These are phyloP conservation scores for Ganaspis sp. DNA, from an alignment of 1,140 invertebrate species.

Conservation along the genomic window DNA sequence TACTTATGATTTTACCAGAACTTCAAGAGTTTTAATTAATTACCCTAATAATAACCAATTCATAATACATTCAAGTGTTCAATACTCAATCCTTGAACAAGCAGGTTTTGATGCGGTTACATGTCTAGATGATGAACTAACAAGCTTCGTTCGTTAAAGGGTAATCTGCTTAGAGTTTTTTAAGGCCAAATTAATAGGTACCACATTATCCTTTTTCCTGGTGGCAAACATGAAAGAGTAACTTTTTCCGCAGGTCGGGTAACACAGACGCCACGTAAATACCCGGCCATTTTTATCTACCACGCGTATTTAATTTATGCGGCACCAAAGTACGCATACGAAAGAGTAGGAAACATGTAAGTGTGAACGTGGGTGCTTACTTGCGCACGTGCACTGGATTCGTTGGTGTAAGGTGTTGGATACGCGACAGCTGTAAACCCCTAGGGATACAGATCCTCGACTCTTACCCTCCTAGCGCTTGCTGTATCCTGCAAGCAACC, in stretches of 20 bases:
- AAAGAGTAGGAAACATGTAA: not conserved
- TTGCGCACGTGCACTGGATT: conserved; percentile 19
- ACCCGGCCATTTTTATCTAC: conserved; percentile 40
- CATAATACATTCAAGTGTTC: too few relatives aligned
- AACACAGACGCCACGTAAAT: conserved; percentile 26
- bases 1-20: too few relatives aligned
- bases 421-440: conserved; percentile 74
- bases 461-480: conserved; percentile 60
- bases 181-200: conserved; percentile 3
- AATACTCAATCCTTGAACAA: too few relatives aligned
- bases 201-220: not conserved
- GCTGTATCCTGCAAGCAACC: conserved; percentile 53
- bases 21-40: too few relatives aligned
- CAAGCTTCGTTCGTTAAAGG: not conserved
- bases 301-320: conserved; percentile 45
- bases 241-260: not conserved
- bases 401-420: conserved; percentile 65
- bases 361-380: conserved; percentile 34
- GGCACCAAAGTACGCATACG: conserved; percentile 30
- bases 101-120: too few relatives aligned
- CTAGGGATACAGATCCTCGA: conserved; percentile 67
- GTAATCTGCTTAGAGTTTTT: not conserved
- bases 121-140: too few relatives aligned
- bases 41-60: too few relatives aligned
- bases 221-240: not conserved